Evolutionary conservation across 2,888 invertebrate genomes (phyloP), one percentile per base, ranked within the genome.

Genomic region (Cyclophora albipunctata): DNA sequence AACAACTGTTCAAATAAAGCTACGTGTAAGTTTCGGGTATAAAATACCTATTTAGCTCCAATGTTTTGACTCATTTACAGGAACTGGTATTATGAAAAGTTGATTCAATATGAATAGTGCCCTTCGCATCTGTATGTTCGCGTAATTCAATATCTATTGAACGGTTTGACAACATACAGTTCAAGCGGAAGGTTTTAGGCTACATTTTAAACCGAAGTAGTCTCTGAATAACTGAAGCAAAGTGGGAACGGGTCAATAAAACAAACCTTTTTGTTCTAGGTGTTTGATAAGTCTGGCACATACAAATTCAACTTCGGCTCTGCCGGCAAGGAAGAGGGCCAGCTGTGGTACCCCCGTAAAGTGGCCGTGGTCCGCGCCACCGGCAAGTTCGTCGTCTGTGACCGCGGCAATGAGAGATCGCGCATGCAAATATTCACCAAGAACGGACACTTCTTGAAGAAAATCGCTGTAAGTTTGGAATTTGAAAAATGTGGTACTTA

Each of bases 361-460:
- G 98, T 98, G 47, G 97, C 97, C 5, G 95, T 96, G 2, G 96
- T 96, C 90, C 91, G 95, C 50, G 93, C 93, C 51, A 94, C 93
- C 48, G 96, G 96, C 42, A 96, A 96, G 77, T 96, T 96, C 78
- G 98, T 98, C n/a, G 97, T 98, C 3, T 98, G 98, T 79, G 98
- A 98, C 84, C 94, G 98, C 59, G 98, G 98, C 46, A 98, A 97
- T 71, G 98, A 98, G 77, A 92, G 98, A 50, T 97, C 97, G 1
- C 93, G 98, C 52, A 98, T 98, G 97, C 98, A 98, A 84, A 96
- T 98, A 64, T 98, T 98, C 76, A 97, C 96, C 43, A 96, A 96
- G 73, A 97, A 94, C 75, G 98, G 98, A 35, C 96, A 97, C 73
- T 98, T 98, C 81, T 91, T 98, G 69, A 96, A 96, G 84, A 98